Evolutionary conservation across 1,140 invertebrate species (phyloP).

Genomic region (Kradibia gibbosae): DNA sequence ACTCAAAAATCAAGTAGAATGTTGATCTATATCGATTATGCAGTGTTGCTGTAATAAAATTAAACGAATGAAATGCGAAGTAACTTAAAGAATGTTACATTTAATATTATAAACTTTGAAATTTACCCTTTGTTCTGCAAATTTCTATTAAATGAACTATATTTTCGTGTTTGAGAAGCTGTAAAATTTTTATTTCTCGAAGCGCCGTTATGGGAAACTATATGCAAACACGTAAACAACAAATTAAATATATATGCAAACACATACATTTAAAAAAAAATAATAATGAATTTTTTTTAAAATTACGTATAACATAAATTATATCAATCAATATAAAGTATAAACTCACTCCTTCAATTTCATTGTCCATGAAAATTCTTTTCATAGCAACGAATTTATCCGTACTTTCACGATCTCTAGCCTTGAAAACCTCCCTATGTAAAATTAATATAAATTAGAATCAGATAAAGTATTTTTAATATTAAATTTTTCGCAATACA

Average conservation of each 20-base stretch:
- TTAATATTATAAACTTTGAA: neutral
- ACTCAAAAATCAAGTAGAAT: constrained; percentile 98
- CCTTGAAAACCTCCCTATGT: constrained; percentile 97
- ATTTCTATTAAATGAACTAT: constrained; percentile 98
- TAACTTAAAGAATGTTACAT: neutral
- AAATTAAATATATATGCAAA: neutral
- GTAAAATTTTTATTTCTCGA: constrained; percentile 95
- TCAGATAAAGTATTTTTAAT: neutral
- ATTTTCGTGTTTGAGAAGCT: constrained; percentile 95
- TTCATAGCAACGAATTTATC: constrained; percentile 98
- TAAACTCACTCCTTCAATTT: constrained; percentile 94
- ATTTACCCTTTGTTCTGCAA: constrained; percentile 87
- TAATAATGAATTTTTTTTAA: neutral
- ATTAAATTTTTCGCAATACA: neutral
- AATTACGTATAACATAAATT: constrained; percentile 7
- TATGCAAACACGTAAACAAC: constrained; percentile 52
- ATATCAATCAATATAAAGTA: constrained; percentile 29
- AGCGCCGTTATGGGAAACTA: constrained; percentile 98
- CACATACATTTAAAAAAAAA: neutral
- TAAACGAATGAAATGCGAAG: neutral
- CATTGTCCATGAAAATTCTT: constrained; percentile 99
- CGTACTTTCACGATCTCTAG: constrained; percentile 86
- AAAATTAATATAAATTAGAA: constrained; percentile 22
- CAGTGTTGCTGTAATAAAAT: constrained; percentile 77
- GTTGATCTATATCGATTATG: constrained; percentile 93